phyloP scores from a whole-genome alignment of 1,140 invertebrate genomes.

The Drosophila serrata region DNA sequence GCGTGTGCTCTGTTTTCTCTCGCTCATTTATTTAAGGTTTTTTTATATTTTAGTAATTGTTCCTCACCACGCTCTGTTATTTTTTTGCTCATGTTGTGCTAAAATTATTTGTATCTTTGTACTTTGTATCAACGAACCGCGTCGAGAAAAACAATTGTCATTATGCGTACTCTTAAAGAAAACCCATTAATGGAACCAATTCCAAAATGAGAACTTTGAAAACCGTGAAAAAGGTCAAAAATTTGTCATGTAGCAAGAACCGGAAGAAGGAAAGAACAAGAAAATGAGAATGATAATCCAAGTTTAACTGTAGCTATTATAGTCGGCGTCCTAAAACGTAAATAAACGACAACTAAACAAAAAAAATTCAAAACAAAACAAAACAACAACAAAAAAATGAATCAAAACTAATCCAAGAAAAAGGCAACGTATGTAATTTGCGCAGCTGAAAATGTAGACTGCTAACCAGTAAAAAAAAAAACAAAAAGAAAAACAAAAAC shows the following conservation, averaged over 20 bases:
- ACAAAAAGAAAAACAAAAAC: neutral
- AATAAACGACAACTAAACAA: slow-evolving; percentile 30
- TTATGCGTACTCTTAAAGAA: slow-evolving; percentile 15
- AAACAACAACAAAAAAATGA: slow-evolving; percentile 28
- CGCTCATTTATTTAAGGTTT: slow-evolving; percentile 45
- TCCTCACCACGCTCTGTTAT: slow-evolving; percentile 64
- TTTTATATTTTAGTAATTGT: slow-evolving; percentile 56
- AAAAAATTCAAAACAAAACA: neutral
- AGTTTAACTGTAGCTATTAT: slow-evolving; percentile 64
- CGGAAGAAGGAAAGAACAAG: slow-evolving; percentile 5
- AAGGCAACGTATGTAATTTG: slow-evolving; percentile 30
- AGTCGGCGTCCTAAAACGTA: slow-evolving; percentile 56
- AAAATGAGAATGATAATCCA: slow-evolving; percentile 40
- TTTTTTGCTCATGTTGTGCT: slow-evolving; percentile 65
- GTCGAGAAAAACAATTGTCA: slow-evolving; percentile 33
- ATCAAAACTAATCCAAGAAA: slow-evolving; percentile 61
- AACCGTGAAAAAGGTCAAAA: slow-evolving; percentile 20
- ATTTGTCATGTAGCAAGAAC: slow-evolving; percentile 29
- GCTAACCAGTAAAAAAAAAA: slow-evolving; percentile 21
- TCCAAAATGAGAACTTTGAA: slow-evolving; percentile 16
- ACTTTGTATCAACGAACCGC: slow-evolving; percentile 9
- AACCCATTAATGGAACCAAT: slow-evolving; percentile 7
- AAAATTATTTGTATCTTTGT: slow-evolving; percentile 33
- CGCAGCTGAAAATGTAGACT: slow-evolving; percentile 42
- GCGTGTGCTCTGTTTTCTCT: slow-evolving; percentile 51